These are phyloP conservation scores for Gastracanthus pulcherrimus DNA, from an alignment of 2,888 invertebrate genomes.

Conservation along the genomic window DNA sequence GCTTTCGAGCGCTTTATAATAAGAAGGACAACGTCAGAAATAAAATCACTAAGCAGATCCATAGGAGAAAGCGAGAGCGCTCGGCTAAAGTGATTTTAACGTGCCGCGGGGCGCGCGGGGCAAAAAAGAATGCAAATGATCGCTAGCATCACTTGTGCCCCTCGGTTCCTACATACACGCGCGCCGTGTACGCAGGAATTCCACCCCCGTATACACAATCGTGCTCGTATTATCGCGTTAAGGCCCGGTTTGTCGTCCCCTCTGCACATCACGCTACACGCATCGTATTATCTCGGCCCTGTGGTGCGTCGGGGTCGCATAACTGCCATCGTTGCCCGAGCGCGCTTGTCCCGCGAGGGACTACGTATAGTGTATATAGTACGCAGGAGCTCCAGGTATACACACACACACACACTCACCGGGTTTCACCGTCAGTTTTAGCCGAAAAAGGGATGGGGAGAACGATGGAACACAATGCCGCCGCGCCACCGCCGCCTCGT, in stretches of 20 bases:
- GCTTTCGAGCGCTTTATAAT: neutral
- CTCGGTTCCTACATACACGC: neutral
- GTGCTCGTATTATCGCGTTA: conserved; percentile 39
- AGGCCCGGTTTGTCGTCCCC: neutral
- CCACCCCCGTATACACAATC: neutral
- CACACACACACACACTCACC: neutral
- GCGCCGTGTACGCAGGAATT: neutral
- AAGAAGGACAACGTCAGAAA: neutral
- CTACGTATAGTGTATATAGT: neutral
- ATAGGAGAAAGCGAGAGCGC: neutral
- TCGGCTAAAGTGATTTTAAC: conserved; percentile 31
- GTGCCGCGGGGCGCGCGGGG: neutral
- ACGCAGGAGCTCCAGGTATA: neutral
- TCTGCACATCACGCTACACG: neutral
- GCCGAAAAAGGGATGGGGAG: neutral
- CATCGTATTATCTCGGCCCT: neutral
- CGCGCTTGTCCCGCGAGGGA: too few species aligned
- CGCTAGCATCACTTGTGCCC: neutral
- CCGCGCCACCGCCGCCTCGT: conserved; percentile 72
- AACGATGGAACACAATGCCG: conserved; percentile 54
- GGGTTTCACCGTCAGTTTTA: too few species aligned
- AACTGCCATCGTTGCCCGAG: too few species aligned
- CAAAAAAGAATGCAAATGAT: conserved; percentile 49
- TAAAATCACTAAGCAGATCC: neutral
- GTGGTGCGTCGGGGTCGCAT: too few species aligned